Base-by-base conservation (phyloP, 2,888 invertebrate genomes). In the Metopia argyrocephala region DNA sequence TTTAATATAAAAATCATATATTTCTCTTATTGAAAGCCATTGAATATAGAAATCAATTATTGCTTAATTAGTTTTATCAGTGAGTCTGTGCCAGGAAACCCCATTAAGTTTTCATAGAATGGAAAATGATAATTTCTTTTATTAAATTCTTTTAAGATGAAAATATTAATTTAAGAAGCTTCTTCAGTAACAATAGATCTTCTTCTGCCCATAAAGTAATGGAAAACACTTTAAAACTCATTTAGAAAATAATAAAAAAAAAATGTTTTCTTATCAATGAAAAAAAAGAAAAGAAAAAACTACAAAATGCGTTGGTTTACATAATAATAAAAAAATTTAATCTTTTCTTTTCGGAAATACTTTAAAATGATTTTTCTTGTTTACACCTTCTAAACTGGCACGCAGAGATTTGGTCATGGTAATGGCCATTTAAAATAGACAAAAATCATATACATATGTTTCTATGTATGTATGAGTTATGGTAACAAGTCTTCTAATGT, bases 301-400 rank as follows among this genome's bases (percentile, higher is more conserved):
- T 38, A n/a, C n/a, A n/a, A n/a, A n/a, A n/a, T n/a, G n/a, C n/a
- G n/a, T n/a, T n/a, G n/a, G n/a, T n/a, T n/a, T n/a, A n/a, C n/a
- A n/a, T n/a, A n/a, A n/a, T n/a, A n/a, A n/a, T n/a, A n/a, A n/a
- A n/a, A n/a, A n/a, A n/a, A n/a, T n/a, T n/a, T n/a, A n/a, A n/a
- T n/a, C n/a, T n/a, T n/a, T n/a, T n/a, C n/a, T n/a, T n/a, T n/a
- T n/a, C n/a, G n/a, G n/a, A n/a, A n/a, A n/a, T n/a, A n/a, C n/a
- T 38, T 38, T 4, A 38, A 38, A 38, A 38, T 38, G 38, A 38
- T 38, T 38, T 38, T 38, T 38, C 2, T 15, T 20, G 31, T 76
- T 76, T 68, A 68, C 61, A 68, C 75, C 61, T 76, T 46, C 9
- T 45, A 45, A 15, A 54, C 38, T 38, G 38, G 12, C 3, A 38